Conservation (phyloP, 2,888 invertebrate genomes). For the Smittia aterrima region DNA sequence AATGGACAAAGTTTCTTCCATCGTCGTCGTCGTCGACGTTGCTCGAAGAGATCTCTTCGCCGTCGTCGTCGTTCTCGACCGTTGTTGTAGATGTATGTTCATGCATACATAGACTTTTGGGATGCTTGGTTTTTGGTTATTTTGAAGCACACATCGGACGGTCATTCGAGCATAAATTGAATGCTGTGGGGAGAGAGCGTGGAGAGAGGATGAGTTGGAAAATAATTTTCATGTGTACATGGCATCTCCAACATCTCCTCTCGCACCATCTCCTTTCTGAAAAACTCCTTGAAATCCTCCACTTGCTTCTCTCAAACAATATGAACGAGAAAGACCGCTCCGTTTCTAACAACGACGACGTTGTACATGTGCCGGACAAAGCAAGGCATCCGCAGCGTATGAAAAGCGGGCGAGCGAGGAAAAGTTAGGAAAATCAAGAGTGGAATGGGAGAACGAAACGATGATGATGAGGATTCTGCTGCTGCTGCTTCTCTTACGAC, state of each 20-base stretch:
- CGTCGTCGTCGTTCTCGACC: background rate
- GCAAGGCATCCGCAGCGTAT: constrained; percentile 31
- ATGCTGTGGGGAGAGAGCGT: background rate
- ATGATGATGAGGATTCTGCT: constrained; percentile 9
- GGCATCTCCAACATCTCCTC: constrained; percentile 23
- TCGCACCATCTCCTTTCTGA: constrained; percentile 17
- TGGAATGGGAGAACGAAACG: background rate
- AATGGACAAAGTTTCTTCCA: constrained; percentile 18
- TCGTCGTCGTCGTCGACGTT: background rate
- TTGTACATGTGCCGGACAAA: constrained; percentile 41
- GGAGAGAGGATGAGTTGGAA: background rate
- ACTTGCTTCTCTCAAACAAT: constrained; percentile 23
- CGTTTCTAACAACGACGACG: constrained; percentile 41
- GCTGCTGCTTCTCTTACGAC: constrained; percentile 4
- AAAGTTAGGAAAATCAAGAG: background rate
- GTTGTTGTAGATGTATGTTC: constrained; percentile 1
- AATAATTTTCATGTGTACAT: constrained; percentile 38
- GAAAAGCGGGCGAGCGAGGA: constrained; percentile 5
- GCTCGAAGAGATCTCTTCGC: background rate
- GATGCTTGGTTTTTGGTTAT: constrained; percentile 32
- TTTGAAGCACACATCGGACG: constrained; percentile 31
- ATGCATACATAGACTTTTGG: constrained; percentile 23
- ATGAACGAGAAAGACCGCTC: constrained; percentile 32
- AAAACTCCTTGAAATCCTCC: constrained; percentile 35
- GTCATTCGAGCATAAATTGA: constrained; percentile 42